Percentiles rank a stretch among this genome's conserved stretches.
phyloP scores from a whole-genome alignment of 2,888 invertebrate species.

The Drosophila emarginata region DNA sequence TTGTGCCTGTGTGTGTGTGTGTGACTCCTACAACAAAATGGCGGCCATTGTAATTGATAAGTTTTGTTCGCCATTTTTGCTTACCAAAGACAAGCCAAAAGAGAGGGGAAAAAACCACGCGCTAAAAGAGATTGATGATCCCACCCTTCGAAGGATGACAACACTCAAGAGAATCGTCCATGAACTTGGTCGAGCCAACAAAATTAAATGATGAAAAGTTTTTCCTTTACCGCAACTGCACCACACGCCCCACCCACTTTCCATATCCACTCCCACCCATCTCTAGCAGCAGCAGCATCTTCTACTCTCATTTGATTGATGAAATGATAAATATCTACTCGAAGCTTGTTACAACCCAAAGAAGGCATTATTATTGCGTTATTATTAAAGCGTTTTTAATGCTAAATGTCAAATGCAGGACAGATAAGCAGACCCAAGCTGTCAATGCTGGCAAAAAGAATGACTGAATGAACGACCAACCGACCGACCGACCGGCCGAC shows the following conservation, averaged over 20 bases:
- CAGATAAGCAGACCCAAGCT: conserved; percentile 74
- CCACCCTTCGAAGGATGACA: conserved; percentile 60
- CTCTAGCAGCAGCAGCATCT: conserved; percentile 15
- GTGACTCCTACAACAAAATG: conserved; percentile 37
- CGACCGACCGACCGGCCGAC: background rate
- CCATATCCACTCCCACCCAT: background rate
- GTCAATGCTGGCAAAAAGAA: conserved; percentile 60
- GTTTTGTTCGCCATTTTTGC: conserved; percentile 63
- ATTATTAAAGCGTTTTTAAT: conserved; percentile 78
- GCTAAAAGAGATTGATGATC: conserved; percentile 75
- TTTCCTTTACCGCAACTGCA: conserved; percentile 36
- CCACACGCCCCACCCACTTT: too few relatives aligned
- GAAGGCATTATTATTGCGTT: conserved; percentile 73
- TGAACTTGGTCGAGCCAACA: conserved; percentile 63
- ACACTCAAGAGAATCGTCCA: conserved; percentile 39
- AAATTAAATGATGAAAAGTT: conserved; percentile 76
- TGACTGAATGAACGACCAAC: background rate
- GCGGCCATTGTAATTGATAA: conserved; percentile 76
- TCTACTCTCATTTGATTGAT: conserved; percentile 68
- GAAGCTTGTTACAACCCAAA: conserved; percentile 15
- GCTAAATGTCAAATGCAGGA: conserved; percentile 78
- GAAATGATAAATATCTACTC: conserved; percentile 76
- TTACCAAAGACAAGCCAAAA: conserved; percentile 30
- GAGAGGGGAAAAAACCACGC: background rate
- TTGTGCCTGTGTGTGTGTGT: conserved; percentile 16